phyloP scores from a whole-genome alignment of 2,888 invertebrate genomes.

The Drosophila falleni region DNA sequence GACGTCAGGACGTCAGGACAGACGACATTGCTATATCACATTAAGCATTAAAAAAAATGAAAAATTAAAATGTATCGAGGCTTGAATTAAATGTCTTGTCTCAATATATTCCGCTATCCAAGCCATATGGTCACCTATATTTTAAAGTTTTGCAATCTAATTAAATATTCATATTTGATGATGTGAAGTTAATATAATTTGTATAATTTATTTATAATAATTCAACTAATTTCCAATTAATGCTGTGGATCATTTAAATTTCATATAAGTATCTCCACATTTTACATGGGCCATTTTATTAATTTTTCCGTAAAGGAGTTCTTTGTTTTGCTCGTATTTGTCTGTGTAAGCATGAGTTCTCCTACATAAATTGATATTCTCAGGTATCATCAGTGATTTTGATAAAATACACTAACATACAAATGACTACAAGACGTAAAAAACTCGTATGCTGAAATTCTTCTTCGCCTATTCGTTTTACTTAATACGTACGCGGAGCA shows the following conservation, averaged over 20 bases:
- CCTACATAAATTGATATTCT: neutral
- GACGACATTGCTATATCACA: too few species aligned
- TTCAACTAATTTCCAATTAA: neutral
- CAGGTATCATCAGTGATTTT: neutral
- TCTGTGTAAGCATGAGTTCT: neutral
- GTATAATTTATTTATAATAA: neutral
- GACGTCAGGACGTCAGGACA: too few species aligned
- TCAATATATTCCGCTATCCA: too few species aligned
- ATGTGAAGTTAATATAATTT: too few species aligned
- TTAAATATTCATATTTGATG: too few species aligned
- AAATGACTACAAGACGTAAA: neutral
- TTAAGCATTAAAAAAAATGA: too few species aligned
- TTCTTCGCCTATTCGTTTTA: neutral
- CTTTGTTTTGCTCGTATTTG: neutral
- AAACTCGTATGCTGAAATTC: neutral
- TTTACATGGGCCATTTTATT: too few species aligned
- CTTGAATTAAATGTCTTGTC: too few species aligned
- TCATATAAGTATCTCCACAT: neutral
- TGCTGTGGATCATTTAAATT: neutral
- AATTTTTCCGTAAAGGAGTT: neutral
- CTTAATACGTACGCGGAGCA: conserved; percentile 94
- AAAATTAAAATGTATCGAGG: too few species aligned
- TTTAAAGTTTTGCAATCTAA: too few species aligned
- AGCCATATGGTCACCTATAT: too few species aligned
- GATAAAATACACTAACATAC: neutral